These are phyloP conservation scores for Drosophila atripex DNA, from an alignment of 2,888 invertebrate species.

Conservation along the genomic window DNA sequence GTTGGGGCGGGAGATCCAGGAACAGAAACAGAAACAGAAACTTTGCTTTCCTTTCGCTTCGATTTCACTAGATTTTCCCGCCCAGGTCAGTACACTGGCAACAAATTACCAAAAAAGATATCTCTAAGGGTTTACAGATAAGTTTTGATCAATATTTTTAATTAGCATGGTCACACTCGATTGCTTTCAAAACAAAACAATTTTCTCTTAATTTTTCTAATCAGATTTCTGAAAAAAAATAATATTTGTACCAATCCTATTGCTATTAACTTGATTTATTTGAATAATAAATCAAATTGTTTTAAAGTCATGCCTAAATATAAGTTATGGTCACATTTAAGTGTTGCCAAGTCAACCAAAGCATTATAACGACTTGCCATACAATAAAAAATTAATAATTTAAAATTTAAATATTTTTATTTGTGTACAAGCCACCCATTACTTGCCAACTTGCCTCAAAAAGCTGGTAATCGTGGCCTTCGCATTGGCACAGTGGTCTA, in stretches of 20 bases:
- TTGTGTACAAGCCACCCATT: neutral
- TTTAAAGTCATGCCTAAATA: too few species aligned
- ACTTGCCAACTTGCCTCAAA: neutral
- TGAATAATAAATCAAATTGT: too few species aligned
- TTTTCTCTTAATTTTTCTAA: too few species aligned
- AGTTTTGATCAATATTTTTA: neutral
- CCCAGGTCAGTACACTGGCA: neutral
- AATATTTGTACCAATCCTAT: too few species aligned
- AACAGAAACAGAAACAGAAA: conserved; percentile 8
- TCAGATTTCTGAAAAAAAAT: too few species aligned
- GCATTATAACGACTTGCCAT: neutral
- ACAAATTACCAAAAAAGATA: neutral
- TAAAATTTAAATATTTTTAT: neutral
- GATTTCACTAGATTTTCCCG: conserved; percentile 26
- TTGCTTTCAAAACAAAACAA: too few species aligned
- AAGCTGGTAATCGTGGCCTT: neutral
- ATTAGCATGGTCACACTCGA: neutral
- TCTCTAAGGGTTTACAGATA: too few species aligned
- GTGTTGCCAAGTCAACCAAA: neutral
- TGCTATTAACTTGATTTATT: too few species aligned
- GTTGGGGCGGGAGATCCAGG: neutral
- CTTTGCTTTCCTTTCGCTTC: conserved; percentile 35
- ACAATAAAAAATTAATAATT: neutral
- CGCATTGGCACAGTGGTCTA: conserved; percentile 8
- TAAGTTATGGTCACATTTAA: neutral